Evolutionary conservation across 1,140 invertebrate genomes (phyloP), one percentile per base, ranked within the genome.

Genomic region (Papilio machaon): DNA sequence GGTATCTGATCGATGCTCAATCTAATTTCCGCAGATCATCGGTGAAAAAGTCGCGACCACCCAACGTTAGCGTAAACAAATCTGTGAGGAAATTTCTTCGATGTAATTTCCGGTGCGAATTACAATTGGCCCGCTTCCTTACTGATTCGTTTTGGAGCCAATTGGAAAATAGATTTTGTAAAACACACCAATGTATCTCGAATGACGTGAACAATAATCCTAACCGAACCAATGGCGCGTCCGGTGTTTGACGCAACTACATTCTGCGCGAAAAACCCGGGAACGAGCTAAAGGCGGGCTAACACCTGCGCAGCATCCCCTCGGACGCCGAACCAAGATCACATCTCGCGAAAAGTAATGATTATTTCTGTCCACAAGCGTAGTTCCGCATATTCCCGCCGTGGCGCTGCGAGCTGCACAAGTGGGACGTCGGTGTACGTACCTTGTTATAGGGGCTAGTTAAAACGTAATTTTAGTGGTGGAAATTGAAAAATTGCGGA

Each of bases 301-400:
- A 85, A 88, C 87, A 92, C 89, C 89, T 91, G 92, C 92, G 91
- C 91, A 93, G 90, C 91, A 91, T 92, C 91, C 88, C 89, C 84
- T 83, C 86, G 88, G 84, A 85, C 88, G 90, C 88, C 85, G 86
- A 82, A 88, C 85, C 89, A 90, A 93, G 93, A 93, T 93, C 92
- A 91, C 92, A 93, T 94, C 93, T 93, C 90, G 86, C 88, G 91
- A 91, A 93, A 94, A 94, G 91, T 94, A 94, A 94, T 94, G 93
- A 94, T 94, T 94, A 94, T 94, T 94, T 94, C 88, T 90, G 91
- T 94, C 90, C 89, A 89, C 88, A 88, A 86, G 89, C 81, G 85
- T 93, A 93, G 91, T 94, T 92, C 92, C 87, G 86, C 88, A 86
- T 89, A 91, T 88, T 88, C 88, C 90, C 93, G 91, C 82, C 80